Percentiles rank a stretch among this genome's conserved stretches.
Evolutionary conservation across 2,888 invertebrate genomes (phyloP).

Genomic region (Drosophila birchii): DNA sequence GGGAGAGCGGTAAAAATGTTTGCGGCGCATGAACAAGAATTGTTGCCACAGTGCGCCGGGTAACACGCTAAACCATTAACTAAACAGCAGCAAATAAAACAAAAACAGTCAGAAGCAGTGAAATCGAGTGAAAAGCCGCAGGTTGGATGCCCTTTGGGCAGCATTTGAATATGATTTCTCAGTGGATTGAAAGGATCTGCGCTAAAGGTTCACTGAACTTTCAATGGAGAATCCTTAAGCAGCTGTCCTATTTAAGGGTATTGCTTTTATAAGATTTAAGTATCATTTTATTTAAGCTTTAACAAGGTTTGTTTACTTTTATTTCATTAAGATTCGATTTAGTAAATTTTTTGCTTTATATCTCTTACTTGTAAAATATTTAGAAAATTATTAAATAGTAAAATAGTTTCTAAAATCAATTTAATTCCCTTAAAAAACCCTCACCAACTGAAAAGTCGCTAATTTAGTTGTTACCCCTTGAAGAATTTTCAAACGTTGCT

Average conservation of each 20-base stretch:
- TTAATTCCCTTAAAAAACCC: not conserved
- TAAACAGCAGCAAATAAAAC: constrained; percentile 75
- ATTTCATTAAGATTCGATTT: too few relatives aligned
- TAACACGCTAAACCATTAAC: constrained; percentile 80
- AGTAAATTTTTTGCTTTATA: not conserved
- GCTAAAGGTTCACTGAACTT: not conserved
- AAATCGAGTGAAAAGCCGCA: constrained; percentile 21
- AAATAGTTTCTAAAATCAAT: not conserved
- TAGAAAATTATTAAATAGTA: not conserved
- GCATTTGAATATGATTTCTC: constrained; percentile 1
- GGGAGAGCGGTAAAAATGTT: constrained; percentile 70
- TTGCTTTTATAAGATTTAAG: not conserved
- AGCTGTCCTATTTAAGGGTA: not conserved
- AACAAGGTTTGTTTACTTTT: not conserved
- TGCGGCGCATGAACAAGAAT: constrained; percentile 81
- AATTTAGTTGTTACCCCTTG: constrained; percentile 5
- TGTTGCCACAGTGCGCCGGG: constrained; percentile 64
- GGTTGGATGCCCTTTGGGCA: constrained; percentile 25
- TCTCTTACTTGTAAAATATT: not conserved
- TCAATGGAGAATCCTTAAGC: not conserved
- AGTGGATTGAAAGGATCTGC: not conserved
- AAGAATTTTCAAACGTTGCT: not conserved
- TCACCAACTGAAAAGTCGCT: not conserved
- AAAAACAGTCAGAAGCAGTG: constrained; percentile 42
- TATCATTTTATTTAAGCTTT: too few relatives aligned